Evolutionary conservation across 1,140 invertebrate species (phyloP).

Genomic region (Cherax destructor): DNA sequence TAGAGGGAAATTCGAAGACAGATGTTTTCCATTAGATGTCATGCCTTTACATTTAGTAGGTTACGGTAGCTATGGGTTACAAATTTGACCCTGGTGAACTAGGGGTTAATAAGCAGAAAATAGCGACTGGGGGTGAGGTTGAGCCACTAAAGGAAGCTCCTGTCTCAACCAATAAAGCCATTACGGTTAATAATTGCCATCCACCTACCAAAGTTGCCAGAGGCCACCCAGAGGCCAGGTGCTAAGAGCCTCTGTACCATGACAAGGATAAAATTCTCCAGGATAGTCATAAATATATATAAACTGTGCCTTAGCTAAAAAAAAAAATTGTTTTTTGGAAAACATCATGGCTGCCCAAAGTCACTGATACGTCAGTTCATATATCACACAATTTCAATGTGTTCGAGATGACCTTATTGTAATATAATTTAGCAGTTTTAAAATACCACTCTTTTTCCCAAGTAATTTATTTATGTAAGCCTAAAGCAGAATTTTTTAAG

Average conservation of each 20-base stretch:
- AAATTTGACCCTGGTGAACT: not conserved
- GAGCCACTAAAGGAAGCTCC: conserved; percentile 29
- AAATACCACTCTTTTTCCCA: too few species aligned
- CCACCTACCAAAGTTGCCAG: conserved; percentile 28
- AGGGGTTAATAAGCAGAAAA: not conserved
- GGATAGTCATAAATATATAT: too few species aligned
- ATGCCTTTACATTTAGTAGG: not conserved
- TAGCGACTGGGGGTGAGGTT: not conserved
- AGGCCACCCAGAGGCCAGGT: not conserved
- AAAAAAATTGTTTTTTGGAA: too few species aligned
- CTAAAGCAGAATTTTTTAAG: too few species aligned
- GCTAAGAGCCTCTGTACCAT: not conserved
- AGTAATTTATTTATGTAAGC: too few species aligned
- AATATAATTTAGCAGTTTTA: too few species aligned
- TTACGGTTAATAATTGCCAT: conserved; percentile 40
- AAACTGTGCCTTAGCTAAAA: too few species aligned
- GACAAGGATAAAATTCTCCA: not conserved
- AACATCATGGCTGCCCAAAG: too few species aligned
- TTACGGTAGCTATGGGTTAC: not conserved
- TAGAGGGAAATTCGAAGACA: not conserved
- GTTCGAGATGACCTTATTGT: too few species aligned
- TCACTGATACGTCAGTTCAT: too few species aligned
- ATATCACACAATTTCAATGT: too few species aligned
- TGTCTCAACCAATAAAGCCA: conserved; percentile 45
- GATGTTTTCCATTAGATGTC: not conserved